phyloP scores from a whole-genome alignment of 2,888 invertebrate species.

The Auanema freiburgensis region DNA sequence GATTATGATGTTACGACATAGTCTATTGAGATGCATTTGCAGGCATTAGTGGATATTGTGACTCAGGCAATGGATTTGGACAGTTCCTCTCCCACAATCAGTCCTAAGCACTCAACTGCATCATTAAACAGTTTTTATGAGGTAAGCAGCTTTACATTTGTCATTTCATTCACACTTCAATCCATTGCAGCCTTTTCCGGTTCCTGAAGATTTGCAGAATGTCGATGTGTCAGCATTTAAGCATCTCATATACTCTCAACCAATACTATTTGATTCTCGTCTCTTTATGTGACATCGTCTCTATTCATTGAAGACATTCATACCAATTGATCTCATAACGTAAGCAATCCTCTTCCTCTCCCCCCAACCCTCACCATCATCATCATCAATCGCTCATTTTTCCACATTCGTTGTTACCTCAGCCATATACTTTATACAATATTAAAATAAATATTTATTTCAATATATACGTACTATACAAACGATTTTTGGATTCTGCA shows the following conservation, averaged over 20 bases:
- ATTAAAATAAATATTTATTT: no score
- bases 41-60: neutral
- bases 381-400: no score
- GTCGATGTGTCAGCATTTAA: conserved; percentile 11
- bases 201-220: conserved; percentile 6
- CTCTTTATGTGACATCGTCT: conserved; percentile 7
- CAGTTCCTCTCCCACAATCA: neutral
- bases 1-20: neutral
- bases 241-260: conserved; percentile 9
- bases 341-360: no score
- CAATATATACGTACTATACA: no score
- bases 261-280: conserved; percentile 10
- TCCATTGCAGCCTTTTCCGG: neutral
- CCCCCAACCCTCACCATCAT: no score
- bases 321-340: no score
- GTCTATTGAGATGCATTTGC: neutral
- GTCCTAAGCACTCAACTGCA: conserved; percentile 1
- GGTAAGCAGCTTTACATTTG: neutral
- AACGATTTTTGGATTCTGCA: no score
- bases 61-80: conserved; percentile 8
- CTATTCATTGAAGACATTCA: no score
- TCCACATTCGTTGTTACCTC: no score
- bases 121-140: neutral
- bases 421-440: no score
- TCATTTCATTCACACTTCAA: neutral